Percentiles rank a stretch among this genome's conserved stretches.
Evolutionary conservation across 2,888 invertebrate genomes (phyloP).

Genomic region (Gnatocerus cornutus): DNA sequence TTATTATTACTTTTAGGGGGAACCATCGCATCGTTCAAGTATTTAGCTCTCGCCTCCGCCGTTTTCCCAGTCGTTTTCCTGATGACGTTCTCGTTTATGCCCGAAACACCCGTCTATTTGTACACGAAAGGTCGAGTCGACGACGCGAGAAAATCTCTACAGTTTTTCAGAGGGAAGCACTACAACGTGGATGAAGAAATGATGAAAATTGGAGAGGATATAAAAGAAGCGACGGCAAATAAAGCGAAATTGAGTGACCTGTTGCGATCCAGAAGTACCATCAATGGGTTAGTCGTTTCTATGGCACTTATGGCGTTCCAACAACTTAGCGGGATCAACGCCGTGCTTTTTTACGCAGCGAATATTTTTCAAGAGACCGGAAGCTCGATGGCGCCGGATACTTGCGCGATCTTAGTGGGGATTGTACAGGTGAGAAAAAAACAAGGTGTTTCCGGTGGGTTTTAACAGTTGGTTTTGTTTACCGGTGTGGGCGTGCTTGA

Average conservation of each 20-base stretch:
- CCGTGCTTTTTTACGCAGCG: constrained; percentile 67
- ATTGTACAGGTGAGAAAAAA: constrained; percentile 66
- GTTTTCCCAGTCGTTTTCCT: constrained; percentile 69
- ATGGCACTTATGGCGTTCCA: constrained; percentile 71
- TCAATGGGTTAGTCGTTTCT: constrained; percentile 62
- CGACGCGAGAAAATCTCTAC: constrained; percentile 39
- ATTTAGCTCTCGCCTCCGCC: constrained; percentile 70
- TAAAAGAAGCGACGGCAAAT: constrained; percentile 71
- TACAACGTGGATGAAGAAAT: constrained; percentile 76
- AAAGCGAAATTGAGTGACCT: constrained; percentile 71
- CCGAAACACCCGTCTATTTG: constrained; percentile 81
- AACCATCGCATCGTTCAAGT: constrained; percentile 59
- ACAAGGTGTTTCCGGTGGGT: constrained; percentile 32
- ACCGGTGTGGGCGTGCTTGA: too few relatives aligned
- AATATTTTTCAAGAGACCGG: constrained; percentile 66
- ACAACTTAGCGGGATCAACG: constrained; percentile 69
- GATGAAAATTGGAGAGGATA: constrained; percentile 71
- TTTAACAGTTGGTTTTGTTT: too few relatives aligned
- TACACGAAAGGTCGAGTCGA: constrained; percentile 72
- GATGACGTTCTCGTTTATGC: constrained; percentile 75
- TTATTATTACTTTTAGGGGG: constrained; percentile 61
- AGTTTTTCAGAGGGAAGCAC: constrained; percentile 65
- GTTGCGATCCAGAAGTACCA: constrained; percentile 56
- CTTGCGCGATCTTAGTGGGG: constrained; percentile 71
- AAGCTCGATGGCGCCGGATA: constrained; percentile 59